These are phyloP conservation scores for Nylanderia fulva DNA, from an alignment of 1,140 invertebrate species.

Conservation along the genomic window DNA sequence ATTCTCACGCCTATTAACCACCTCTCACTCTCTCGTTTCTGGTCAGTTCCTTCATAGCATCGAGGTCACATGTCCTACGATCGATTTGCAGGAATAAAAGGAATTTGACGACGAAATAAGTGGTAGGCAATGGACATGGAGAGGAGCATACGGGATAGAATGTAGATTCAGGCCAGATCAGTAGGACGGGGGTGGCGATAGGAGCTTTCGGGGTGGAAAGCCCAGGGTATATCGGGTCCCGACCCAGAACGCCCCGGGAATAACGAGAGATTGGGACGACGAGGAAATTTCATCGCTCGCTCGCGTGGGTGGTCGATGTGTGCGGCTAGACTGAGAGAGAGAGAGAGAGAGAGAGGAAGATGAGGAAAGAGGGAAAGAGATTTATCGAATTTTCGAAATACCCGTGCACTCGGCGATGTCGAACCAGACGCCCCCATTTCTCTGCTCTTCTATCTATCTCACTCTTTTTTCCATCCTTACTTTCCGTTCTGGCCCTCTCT, in stretches of 20 bases:
- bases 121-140: not conserved
- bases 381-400: slow-evolving; percentile 80
- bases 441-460: slow-evolving; percentile 47
- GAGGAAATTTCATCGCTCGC: slow-evolving; percentile 75
- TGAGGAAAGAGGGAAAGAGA: slow-evolving; percentile 54
- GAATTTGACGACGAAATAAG: slow-evolving; percentile 41
- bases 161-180: slow-evolving; percentile 41
- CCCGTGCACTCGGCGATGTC: slow-evolving; percentile 72
- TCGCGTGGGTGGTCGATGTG: slow-evolving; percentile 68
- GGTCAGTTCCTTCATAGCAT: not conserved
- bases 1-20: slow-evolving; percentile 59
- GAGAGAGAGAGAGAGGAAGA: not conserved
- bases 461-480: slow-evolving; percentile 43
- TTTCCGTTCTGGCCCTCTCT: slow-evolving; percentile 21
- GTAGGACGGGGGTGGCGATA: slow-evolving; percentile 25
- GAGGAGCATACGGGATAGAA: not conserved
- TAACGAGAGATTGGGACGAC: slow-evolving; percentile 72
- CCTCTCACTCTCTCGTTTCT: not conserved
- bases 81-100: slow-evolving; percentile 49
- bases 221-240: slow-evolving; percentile 68
- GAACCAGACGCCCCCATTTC: slow-evolving; percentile 73
- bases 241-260: slow-evolving; percentile 69
- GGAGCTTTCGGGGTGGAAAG: slow-evolving; percentile 64
- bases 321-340: slow-evolving; percentile 40
- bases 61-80: slow-evolving; percentile 34